A percentile compares a stretch with the other conserved stretches of the same genome.
These are phyloP conservation scores for Gorsachius goisagi DNA, from an alignment of 2,113 vertebrate genomes.

Conservation along the genomic window DNA sequence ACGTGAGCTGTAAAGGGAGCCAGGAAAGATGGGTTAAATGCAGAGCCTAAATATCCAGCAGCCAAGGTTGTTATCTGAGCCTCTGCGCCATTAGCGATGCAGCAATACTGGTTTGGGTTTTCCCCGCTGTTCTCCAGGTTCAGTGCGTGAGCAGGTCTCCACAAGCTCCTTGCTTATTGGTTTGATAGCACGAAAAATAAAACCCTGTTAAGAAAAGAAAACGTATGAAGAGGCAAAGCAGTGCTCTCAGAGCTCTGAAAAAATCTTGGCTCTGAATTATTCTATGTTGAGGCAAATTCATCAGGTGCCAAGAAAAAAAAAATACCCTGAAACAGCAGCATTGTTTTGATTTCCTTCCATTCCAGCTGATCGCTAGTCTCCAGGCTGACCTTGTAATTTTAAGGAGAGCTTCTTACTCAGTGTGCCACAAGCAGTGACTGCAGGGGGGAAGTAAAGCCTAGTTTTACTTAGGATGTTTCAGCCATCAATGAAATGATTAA, in stretches of 20 bases:
- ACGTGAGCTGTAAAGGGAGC: neutral
- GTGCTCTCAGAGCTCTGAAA: neutral
- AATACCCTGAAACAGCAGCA: neutral
- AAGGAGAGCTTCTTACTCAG: neutral
- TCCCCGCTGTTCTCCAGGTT: slow-evolving; percentile 25
- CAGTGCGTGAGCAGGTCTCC: slow-evolving; percentile 29
- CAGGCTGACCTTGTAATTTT: neutral
- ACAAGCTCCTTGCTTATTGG: slow-evolving; percentile 24
- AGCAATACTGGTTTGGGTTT: slow-evolving; percentile 52
- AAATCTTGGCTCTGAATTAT: neutral
- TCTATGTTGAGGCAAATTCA: neutral
- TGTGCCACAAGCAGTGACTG: neutral
- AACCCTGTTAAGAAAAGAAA: neutral
- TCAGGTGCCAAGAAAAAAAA: neutral
- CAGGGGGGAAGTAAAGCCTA: neutral
- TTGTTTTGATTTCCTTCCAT: slow-evolving; percentile 28
- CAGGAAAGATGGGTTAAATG: slow-evolving; percentile 4
- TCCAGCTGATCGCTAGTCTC: neutral
- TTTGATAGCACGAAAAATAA: neutral
- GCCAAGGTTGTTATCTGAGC: slow-evolving; percentile 20
- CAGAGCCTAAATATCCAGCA: slow-evolving; percentile 14
- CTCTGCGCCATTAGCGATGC: neutral
- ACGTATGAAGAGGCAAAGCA: neutral
- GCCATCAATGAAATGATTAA: neutral
- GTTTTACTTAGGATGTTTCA: neutral